Percentiles rank a stretch among this genome's conserved stretches.
Conservation (phyloP, 2,113 vertebrate species). For the Channa maculata region DNA sequence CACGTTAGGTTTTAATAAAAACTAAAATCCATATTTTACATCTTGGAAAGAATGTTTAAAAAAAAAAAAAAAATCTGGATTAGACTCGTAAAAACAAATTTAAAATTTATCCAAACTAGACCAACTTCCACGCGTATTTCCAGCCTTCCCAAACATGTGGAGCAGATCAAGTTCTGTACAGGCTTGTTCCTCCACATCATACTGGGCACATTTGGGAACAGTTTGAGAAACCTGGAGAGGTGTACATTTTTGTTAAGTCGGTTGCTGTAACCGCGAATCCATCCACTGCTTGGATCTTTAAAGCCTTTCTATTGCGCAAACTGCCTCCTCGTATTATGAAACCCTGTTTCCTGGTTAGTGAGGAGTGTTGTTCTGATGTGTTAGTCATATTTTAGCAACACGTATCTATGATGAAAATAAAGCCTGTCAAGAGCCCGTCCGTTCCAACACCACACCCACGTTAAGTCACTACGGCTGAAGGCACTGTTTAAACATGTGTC, state of each 20-base stretch:
- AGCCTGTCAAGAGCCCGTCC: conserved; percentile 15
- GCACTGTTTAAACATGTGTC: conserved; percentile 62
- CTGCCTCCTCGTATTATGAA: conserved; percentile 30
- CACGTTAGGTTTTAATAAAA: no score
- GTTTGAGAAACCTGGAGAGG: no score
- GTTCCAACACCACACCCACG: conserved; percentile 44
- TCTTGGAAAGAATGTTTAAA: no score
- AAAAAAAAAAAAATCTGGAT: no score
- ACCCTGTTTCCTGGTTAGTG: conserved; percentile 23
- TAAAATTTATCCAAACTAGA: no score
- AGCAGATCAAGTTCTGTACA: no score
- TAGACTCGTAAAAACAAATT: no score
- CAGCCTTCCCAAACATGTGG: not conserved
- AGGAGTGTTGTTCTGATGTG: conserved; percentile 38
- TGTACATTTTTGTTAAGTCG: no score
- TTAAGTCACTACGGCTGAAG: conserved; percentile 68
- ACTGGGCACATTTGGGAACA: no score
- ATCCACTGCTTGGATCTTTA: conserved; percentile 13
- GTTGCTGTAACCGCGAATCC: conserved; percentile 30
- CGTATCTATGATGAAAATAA: conserved; percentile 18
- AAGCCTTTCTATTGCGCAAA: conserved; percentile 14
- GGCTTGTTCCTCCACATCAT: no score
- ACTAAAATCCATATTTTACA: no score
- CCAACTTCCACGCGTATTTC: not conserved
- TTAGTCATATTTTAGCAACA: conserved; percentile 48